phyloP scores from a whole-genome alignment of 2,113 vertebrate species.

The Chauna torquata region DNA sequence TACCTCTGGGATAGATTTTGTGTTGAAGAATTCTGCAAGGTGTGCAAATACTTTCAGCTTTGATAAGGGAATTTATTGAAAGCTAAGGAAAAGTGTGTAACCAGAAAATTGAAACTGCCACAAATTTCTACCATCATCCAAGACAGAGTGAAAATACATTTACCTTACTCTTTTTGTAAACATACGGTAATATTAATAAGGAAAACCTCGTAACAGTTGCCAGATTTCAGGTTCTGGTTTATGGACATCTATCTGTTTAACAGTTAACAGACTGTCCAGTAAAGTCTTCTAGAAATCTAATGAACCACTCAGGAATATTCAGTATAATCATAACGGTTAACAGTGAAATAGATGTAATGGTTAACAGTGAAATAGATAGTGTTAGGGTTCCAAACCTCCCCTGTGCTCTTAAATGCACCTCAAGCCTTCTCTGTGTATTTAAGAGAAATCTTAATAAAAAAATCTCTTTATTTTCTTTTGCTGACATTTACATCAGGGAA shows the following conservation, averaged over 20 bases:
- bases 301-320: neutral
- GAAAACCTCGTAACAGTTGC: neutral
- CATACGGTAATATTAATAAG: neutral
- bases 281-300: neutral
- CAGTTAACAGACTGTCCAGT: neutral
- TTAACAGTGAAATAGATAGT: neutral
- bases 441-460: neutral
- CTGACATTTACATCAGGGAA: neutral
- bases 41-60: conserved; percentile 60
- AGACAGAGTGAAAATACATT: neutral
- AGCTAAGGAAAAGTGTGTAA: neutral
- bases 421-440: neutral
- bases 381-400: neutral
- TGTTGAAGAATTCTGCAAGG: conserved; percentile 54
- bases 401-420: neutral
- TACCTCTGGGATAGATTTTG: conserved; percentile 52
- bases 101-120: conserved; percentile 33
- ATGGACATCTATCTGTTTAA: neutral
- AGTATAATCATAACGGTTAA: neutral
- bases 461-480: neutral
- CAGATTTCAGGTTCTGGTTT: neutral
- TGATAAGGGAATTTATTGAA: conserved; percentile 62
- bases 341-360: neutral
- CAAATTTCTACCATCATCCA: neutral
- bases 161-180: neutral